Percentiles rank a stretch among this genome's conserved stretches.
Conservation (phyloP, 1,140 invertebrate genomes). For the Hirudo medicinalis region DNA sequence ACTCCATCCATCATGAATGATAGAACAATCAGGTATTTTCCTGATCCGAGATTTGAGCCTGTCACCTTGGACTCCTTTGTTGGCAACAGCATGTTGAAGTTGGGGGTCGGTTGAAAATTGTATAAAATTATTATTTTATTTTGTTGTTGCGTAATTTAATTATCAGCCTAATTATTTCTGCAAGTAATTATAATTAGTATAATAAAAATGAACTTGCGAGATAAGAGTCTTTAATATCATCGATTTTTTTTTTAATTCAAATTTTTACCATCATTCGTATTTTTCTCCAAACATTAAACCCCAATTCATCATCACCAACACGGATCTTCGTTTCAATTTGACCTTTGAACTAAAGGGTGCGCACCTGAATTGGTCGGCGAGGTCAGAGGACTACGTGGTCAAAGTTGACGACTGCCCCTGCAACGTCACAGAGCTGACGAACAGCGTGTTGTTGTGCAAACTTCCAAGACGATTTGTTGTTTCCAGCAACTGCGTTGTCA, state of each 20-base stretch:
- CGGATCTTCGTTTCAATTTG: not conserved
- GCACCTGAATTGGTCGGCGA: constrained; percentile 22
- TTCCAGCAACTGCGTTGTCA: not conserved
- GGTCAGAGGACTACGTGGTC: constrained; percentile 19
- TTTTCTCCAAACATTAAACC: not conserved
- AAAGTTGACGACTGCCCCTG: constrained; percentile 6
- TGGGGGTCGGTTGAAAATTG: too few species aligned
- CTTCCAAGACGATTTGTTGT: not conserved
- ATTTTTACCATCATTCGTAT: not conserved
- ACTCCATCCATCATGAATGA: too few species aligned
- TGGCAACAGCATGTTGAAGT: too few species aligned
- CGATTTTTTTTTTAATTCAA: not conserved
- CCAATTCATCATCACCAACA: not conserved
- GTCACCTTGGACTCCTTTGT: too few species aligned
- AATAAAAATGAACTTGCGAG: too few species aligned
- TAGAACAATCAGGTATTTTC: too few species aligned
- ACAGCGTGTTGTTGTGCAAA: constrained; percentile 5
- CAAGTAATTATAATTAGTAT: too few species aligned
- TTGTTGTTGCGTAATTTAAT: too few species aligned
- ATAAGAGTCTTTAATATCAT: too few species aligned
- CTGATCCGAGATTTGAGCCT: too few species aligned
- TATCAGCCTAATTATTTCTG: too few species aligned
- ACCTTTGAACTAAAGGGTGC: not conserved
- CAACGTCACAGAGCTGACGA: constrained; percentile 9
- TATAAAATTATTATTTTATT: too few species aligned